These are phyloP conservation scores for Patella pellucida DNA, from an alignment of 2,888 invertebrate species.

Conservation along the genomic window DNA sequence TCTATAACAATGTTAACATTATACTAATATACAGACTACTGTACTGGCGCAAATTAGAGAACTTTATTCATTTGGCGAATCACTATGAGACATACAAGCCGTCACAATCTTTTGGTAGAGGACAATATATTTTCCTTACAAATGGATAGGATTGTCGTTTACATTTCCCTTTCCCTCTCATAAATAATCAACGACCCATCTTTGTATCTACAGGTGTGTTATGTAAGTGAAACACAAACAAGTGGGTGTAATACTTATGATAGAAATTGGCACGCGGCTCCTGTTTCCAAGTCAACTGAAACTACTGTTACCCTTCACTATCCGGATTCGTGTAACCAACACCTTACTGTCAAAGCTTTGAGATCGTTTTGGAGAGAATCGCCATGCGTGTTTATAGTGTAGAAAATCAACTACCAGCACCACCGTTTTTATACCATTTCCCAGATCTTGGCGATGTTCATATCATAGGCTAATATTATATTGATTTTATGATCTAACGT, in stretches of 20 bases:
- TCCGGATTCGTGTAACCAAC: background rate
- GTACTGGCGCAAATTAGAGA: no score
- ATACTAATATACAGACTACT: no score
- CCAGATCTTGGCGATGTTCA: background rate
- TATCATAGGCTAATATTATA: no score
- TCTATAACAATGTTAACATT: no score
- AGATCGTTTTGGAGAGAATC: slow-evolving; percentile 17
- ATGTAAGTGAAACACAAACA: background rate
- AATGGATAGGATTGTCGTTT: no score
- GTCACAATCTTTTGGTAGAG: no score
- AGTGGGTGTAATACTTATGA: background rate
- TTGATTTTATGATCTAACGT: no score
- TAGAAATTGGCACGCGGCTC: background rate
- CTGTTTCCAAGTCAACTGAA: background rate
- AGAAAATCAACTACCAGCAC: slow-evolving; percentile 10
- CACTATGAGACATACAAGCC: no score
- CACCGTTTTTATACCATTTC: slow-evolving; percentile 18
- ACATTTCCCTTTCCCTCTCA: no score
- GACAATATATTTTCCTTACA: no score
- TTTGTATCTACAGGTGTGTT: background rate
- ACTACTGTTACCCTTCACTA: background rate
- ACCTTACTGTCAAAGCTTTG: background rate
- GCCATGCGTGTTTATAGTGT: slow-evolving; percentile 15
- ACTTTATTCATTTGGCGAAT: no score
- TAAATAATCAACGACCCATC: no score